These are phyloP conservation scores for Cheilosia urbana DNA, from an alignment of 2,888 invertebrate genomes.

Conservation along the genomic window DNA sequence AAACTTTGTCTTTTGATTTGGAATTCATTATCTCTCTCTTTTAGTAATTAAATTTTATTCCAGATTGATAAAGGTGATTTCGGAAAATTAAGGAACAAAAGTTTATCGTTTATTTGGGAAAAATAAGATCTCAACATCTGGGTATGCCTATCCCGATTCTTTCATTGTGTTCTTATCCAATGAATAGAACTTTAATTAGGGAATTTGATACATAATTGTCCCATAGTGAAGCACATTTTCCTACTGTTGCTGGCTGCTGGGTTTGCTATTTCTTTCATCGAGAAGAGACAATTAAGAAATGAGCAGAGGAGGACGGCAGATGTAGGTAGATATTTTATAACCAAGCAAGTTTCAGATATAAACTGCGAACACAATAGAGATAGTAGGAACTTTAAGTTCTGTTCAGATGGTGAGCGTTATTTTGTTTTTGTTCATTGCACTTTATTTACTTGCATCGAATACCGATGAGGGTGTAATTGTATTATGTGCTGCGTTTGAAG, in stretches of 20 bases:
- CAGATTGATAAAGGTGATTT: constrained; percentile 74
- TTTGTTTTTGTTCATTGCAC: constrained; percentile 56
- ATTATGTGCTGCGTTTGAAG: constrained; percentile 6
- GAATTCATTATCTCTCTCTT: constrained; percentile 45
- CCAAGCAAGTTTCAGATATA: constrained; percentile 33
- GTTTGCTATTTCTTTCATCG: constrained; percentile 7
- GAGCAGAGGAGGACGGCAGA: constrained; percentile 6
- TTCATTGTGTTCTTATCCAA: constrained; percentile 53
- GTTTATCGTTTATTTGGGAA: constrained; percentile 56
- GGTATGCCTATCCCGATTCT: constrained; percentile 12
- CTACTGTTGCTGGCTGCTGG: constrained; percentile 3
- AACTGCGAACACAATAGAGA: constrained; percentile 12
- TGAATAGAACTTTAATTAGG: constrained; percentile 68
- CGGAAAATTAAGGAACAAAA: constrained; percentile 63
- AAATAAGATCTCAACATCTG: constrained; percentile 20
- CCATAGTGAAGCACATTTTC: constrained; percentile 46
- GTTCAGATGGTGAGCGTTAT: constrained; percentile 1
- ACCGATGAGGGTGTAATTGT: constrained; percentile 21
- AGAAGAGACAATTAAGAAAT: constrained; percentile 27
- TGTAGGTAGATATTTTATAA: constrained; percentile 34
- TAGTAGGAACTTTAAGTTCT: constrained; percentile 4
- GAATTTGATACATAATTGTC: constrained; percentile 58
- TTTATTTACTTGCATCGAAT: constrained; percentile 49
- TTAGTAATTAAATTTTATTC: constrained; percentile 72
- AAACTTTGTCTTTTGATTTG: constrained; percentile 73